Percentiles rank a stretch among this genome's conserved stretches.
These are phyloP conservation scores for Arctopsyche grandis DNA, from an alignment of 1,140 invertebrate species.

Conservation along the genomic window DNA sequence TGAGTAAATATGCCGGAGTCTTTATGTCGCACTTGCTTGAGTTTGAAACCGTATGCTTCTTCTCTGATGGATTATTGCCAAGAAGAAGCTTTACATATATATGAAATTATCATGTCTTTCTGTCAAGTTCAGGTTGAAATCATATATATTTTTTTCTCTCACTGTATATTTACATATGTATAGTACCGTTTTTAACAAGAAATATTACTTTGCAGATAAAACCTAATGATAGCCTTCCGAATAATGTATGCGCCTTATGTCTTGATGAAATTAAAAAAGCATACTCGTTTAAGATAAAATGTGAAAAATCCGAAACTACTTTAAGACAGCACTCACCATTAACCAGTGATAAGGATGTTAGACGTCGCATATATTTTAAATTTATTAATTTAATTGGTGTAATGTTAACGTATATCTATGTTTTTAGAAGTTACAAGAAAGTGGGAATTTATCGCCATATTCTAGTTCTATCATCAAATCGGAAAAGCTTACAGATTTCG, in stretches of 20 bases:
- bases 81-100: slow-evolving; percentile 1
- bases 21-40: neutral
- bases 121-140: neutral
- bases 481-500: neutral
- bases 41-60: neutral
- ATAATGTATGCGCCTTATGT: neutral
- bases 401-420: neutral
- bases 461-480: neutral
- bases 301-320: slow-evolving; percentile 26
- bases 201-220: slow-evolving; percentile 10
- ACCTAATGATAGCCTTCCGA: slow-evolving; percentile 27
- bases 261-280: slow-evolving; percentile 20
- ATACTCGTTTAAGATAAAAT: slow-evolving; percentile 39
- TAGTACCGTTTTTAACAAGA: neutral
- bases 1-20: neutral
- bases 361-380: too few species aligned
- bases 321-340: neutral
- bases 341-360: neutral
- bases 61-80: slow-evolving; percentile 12
- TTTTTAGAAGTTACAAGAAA: neutral
- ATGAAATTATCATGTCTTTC: slow-evolving; percentile 30
- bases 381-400: too few species aligned
- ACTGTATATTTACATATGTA: neutral
- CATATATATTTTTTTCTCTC: neutral
- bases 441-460: neutral